phyloP scores from a whole-genome alignment of 2,888 invertebrate species.

The Lithophane leautieri region DNA sequence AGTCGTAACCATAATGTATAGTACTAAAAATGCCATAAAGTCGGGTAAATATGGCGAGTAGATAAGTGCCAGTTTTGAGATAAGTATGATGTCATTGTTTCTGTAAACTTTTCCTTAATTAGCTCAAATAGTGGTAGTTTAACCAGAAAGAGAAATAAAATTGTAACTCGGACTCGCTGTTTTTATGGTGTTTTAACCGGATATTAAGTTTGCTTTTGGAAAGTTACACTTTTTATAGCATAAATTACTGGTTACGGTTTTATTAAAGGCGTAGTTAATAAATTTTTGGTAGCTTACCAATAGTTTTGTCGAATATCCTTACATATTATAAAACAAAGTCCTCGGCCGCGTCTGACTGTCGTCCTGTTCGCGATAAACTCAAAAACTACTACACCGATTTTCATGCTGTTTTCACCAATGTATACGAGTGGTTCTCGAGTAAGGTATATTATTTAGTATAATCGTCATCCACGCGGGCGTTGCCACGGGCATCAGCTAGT shows the following conservation, averaged over 20 bases:
- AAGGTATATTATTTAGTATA: too few relatives aligned
- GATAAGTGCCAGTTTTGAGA: constrained; percentile 33
- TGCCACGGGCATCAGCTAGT: too few relatives aligned
- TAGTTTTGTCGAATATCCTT: background rate
- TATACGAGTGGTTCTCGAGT: too few relatives aligned
- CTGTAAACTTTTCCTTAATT: constrained; percentile 1
- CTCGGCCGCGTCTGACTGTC: too few relatives aligned
- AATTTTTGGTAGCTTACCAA: too few relatives aligned
- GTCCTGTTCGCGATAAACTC: too few relatives aligned
- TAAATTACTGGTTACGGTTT: background rate
- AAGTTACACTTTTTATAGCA: background rate
- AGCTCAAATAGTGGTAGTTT: background rate
- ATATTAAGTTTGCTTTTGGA: background rate
- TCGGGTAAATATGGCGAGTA: constrained; percentile 26
- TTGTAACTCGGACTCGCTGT: background rate
- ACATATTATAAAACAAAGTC: too few relatives aligned
- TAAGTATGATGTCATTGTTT: constrained; percentile 41
- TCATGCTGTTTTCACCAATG: too few relatives aligned
- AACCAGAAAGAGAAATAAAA: background rate
- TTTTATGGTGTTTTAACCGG: background rate
- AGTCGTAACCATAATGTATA: constrained; percentile 50
- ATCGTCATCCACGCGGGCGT: too few relatives aligned
- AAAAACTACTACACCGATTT: too few relatives aligned
- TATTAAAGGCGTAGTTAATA: too few relatives aligned
- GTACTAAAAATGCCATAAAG: constrained; percentile 38